These are phyloP conservation scores for Dendroctonus ponderosae DNA, from an alignment of 1,140 invertebrate species.

Conservation along the genomic window DNA sequence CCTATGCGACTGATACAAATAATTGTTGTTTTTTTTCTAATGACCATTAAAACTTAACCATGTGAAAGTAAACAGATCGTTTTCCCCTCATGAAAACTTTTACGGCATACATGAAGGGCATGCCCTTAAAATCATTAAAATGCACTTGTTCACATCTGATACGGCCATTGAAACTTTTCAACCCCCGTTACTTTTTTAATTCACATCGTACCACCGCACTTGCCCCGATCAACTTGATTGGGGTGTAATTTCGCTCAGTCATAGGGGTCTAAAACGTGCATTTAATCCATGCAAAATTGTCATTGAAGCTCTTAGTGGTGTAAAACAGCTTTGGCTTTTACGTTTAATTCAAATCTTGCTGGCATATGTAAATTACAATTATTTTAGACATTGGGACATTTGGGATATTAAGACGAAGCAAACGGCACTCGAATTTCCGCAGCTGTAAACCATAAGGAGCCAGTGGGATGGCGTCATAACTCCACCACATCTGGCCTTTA, in stretches of 20 bases:
- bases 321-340: no score
- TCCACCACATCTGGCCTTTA: conserved; percentile 10
- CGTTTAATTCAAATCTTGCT: no score
- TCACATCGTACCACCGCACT: conserved; percentile 26
- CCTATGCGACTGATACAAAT: neutral
- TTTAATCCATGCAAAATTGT: no score
- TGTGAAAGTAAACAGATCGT: neutral
- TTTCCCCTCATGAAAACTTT: neutral
- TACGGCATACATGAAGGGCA: neutral
- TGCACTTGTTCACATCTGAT: conserved; percentile 44
- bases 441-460: conserved; percentile 12
- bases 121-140: conserved; percentile 40
- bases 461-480: neutral
- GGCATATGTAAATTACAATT: neutral
- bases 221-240: conserved; percentile 24
- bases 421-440: conserved; percentile 9
- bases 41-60: conserved; percentile 7
- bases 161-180: conserved; percentile 37
- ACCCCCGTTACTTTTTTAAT: conserved; percentile 27
- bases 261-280: neutral
- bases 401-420: conserved; percentile 1
- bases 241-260: conserved; percentile 34
- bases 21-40: conserved; percentile 1
- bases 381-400: conserved; percentile 3
- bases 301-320: no score